Base-by-base conservation (phyloP, 2,888 invertebrate genomes). In the Psylliodes chrysocephalus region DNA sequence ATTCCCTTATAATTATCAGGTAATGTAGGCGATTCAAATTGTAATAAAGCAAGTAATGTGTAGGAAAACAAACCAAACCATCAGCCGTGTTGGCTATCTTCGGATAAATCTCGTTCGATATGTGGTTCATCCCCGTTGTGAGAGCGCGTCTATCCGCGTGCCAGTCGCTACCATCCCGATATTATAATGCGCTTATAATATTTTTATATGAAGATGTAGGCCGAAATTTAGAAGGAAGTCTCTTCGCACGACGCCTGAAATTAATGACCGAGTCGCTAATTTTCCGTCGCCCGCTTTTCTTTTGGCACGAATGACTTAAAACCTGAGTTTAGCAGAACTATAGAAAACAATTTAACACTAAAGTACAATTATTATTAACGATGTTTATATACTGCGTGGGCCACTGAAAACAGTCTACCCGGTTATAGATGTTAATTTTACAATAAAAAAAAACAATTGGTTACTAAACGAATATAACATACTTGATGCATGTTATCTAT, bases 41-140 rank as follows among this genome's bases (percentile, higher is more conserved):
- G 42, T 18, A 42, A 18, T 18, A 42, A 10, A 42, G 1, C 6
- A 3, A 40, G 14, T 18, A 42, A 42, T 5, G 12, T 33, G 33
- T 33, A 33, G 38, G 14, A 14, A 38, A 15, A n/a, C 12, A 2
- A 38, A 38, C 30, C 10, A 42, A 35, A 46, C 19, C 25, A 49
- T 40, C 49, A 28, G 44, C 60, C 66, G 68, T 61, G 64, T 56
- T 30, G 38, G 22, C 51, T 77, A 77, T 77, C 77, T 72, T 40
- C 68, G 70, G 73, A 77, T 76, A 75, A 77, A 77, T 77, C 77
- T 77, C 60, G 76, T 75, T 77, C 76, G 69, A 76, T 76, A 77
- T 76, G 64, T 75, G 73, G 72, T 75, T 75, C 76, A 77, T 77
- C 73, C 74, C 74, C 71, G 64, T 70, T 57, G 67, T 38, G 60